A percentile compares a stretch with the other conserved stretches of the same genome.
phyloP scores from a whole-genome alignment of 2,797 vertebrate genomes.

The Chiroxiphia lanceolata region DNA sequence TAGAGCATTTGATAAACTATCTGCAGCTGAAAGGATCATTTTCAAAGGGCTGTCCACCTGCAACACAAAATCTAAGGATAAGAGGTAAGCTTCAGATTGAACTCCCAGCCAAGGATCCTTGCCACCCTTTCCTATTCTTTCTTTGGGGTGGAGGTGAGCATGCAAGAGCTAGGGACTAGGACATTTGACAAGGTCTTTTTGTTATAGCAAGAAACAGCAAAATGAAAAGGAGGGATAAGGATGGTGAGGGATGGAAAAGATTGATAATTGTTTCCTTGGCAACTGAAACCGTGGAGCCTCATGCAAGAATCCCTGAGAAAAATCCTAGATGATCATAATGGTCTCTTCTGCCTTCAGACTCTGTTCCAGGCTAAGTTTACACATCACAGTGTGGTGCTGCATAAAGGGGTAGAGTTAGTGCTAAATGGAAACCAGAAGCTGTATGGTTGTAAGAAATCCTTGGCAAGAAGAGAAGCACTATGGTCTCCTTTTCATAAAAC shows the following conservation, averaged over 20 bases:
- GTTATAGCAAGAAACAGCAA: not conserved
- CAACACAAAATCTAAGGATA: not conserved
- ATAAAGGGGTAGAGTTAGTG: not conserved
- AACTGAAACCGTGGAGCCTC: constrained; percentile 25
- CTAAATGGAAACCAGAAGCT: constrained; percentile 43
- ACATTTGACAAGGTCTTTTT: not conserved
- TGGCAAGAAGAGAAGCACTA: not conserved
- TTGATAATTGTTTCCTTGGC: constrained; percentile 60
- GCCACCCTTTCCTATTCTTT: not conserved
- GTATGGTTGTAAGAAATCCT: not conserved
- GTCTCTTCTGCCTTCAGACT: constrained; percentile 21
- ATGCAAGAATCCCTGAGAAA: constrained; percentile 43
- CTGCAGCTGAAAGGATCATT: not conserved
- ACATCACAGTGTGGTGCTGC: constrained; percentile 6
- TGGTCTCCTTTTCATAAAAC: not conserved
- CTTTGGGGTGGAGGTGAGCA: not conserved
- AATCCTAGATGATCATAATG: constrained; percentile 29
- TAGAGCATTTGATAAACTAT: constrained; percentile 8
- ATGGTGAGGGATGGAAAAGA: constrained; percentile 27
- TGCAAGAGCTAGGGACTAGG: not conserved
- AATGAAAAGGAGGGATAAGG: constrained; percentile 6
- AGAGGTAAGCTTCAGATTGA: not conserved
- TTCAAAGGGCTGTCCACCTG: constrained; percentile 5
- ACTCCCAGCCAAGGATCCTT: not conserved
- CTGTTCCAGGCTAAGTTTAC: constrained; percentile 29